Percentiles rank a stretch among this genome's conserved stretches.
phyloP scores from a whole-genome alignment of 2,888 invertebrate species.

The Meliscaeva auricollis region DNA sequence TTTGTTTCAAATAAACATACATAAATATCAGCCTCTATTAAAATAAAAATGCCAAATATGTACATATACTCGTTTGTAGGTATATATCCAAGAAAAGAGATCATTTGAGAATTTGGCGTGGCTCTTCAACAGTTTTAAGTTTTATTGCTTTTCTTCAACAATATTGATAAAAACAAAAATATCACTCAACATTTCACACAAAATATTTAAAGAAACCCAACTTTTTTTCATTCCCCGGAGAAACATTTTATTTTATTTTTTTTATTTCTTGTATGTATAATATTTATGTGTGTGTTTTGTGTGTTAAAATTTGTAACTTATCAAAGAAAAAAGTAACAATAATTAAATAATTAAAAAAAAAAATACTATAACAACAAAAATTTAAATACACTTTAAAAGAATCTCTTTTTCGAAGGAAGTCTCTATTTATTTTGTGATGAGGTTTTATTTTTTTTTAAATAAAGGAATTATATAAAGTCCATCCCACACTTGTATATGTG shows the following conservation, averaged over 20 bases:
- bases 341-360: conserved; percentile 78
- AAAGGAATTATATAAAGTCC: conserved; percentile 61
- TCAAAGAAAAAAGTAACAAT: conserved; percentile 77
- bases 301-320: conserved; percentile 76
- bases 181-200: not conserved
- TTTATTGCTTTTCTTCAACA: not conserved
- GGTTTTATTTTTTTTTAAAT: conserved; percentile 41
- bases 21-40: too few relatives aligned
- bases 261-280: conserved; percentile 77
- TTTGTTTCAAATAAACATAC: too few relatives aligned
- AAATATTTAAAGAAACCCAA: conserved; percentile 20
- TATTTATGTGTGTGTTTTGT: conserved; percentile 79
- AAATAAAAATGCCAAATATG: too few relatives aligned
- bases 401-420: conserved; percentile 70
- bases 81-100: too few relatives aligned
- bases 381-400: conserved; percentile 79
- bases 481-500: conserved; percentile 26
- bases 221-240: conserved; percentile 81
- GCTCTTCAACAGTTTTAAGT: too few relatives aligned
- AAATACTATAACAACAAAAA: conserved; percentile 79
- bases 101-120: too few relatives aligned
- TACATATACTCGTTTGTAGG: too few relatives aligned
- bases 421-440: conserved; percentile 68
- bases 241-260: conserved; percentile 80
- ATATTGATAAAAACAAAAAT: not conserved